Evolutionary conservation across 1,140 invertebrate species (phyloP), one percentile per base, ranked within the genome.

Genomic region (Carposina sasakii): DNA sequence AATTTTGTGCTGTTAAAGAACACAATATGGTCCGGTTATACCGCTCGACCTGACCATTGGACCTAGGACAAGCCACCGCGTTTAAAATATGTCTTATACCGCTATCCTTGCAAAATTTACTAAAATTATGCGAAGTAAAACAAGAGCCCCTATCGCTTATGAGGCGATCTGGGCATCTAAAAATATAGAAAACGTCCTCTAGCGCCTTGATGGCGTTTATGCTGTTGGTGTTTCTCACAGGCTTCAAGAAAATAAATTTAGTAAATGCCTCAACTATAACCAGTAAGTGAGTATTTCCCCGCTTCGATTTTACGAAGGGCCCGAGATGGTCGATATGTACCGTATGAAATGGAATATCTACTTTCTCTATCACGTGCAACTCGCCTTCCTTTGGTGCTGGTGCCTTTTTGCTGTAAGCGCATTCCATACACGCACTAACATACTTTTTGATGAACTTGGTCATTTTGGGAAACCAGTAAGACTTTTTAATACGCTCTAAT

Each of bases 31-130:
- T 47, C 19, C 39, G 45, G 15, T 47, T 47, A 13, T 28, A 47
- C n/a, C 45, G 23, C n/a, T 47, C 45, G n/a, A 34, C 45, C 15
- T 47, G 45, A 5, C 45, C 45, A 36, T 47, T 47, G 6, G 45
- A 21, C 28, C 45, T 37, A 10, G 45, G 45, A 26, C 45, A 47
- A 26, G 45, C 45, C 4, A 47, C 45, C 6, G 45, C 45, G 24
- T 47, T 47, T 10, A 47, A 19, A 20, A 47, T 17, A 21, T 47
- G 45, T 20, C 39, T 47, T 1, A 47, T 26, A 4, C 33, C 45
- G n/a, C 20, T 16, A 3, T 5, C 10, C 9, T 12, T n/a, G 12
- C 45, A 47, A 47, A 28, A 47, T 13, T n/a, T 2, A 5, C 20
- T 39, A 19, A 47, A 47, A 3, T 23, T 13, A 21, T 15, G 13